Percentiles rank a stretch among this genome's conserved stretches.
Conservation (phyloP, 2,113 vertebrate species). For the Variabilichromis moorii region DNA sequence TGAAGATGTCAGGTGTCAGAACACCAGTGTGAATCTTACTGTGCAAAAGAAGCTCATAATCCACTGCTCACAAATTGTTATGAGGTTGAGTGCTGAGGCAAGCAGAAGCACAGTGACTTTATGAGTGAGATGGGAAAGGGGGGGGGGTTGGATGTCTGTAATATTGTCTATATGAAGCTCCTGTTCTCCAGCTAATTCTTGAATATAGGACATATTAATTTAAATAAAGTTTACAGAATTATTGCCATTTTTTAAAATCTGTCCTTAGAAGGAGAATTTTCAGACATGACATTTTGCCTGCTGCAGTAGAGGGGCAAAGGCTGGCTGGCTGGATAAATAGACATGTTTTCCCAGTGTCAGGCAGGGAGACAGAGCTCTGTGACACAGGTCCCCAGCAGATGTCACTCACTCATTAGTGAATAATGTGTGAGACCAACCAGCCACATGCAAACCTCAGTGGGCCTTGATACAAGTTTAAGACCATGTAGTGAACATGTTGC, state of each 20-base stretch:
- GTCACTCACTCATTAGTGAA: slow-evolving; percentile 73
- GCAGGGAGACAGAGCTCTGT: slow-evolving; percentile 34
- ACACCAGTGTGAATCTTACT: slow-evolving; percentile 29
- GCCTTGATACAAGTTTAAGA: neutral
- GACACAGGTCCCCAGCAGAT: slow-evolving; percentile 68
- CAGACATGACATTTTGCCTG: neutral
- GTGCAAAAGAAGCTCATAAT: slow-evolving; percentile 56
- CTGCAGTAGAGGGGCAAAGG: neutral
- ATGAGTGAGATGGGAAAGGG: slow-evolving; percentile 8
- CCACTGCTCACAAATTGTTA: slow-evolving; percentile 64
- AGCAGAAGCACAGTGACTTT: slow-evolving; percentile 42
- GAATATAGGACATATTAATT: neutral
- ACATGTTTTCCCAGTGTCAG: slow-evolving; percentile 1
- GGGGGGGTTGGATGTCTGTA: slow-evolving; percentile 4
- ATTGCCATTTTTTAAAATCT: neutral
- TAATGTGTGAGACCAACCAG: slow-evolving; percentile 12
- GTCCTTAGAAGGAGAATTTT: neutral
- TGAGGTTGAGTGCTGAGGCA: slow-evolving; percentile 56
- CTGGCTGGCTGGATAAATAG: neutral
- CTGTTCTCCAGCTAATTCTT: neutral
- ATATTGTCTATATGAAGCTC: neutral
- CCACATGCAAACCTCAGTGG: slow-evolving; percentile 1
- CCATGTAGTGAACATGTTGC: neutral
- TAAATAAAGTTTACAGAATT: neutral
- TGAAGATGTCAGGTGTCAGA: slow-evolving; percentile 31